Base-by-base conservation (phyloP, 92 coral and sea anemone genomes). In the Parazoanthus darwini region DNA sequence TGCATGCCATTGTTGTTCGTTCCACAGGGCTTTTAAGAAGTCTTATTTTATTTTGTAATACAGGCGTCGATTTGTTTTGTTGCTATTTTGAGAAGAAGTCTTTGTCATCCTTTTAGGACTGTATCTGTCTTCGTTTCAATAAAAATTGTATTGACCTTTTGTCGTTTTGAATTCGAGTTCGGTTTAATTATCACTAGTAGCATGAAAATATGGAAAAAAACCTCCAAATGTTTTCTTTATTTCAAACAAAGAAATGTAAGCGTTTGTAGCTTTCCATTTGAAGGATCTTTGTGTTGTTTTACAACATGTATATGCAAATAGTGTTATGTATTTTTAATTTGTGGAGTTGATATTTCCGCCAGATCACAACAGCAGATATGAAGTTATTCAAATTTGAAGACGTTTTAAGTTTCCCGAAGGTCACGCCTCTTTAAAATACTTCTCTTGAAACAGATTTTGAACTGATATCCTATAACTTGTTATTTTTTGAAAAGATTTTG, bases 361-460 rank as follows among this genome's bases (percentile, higher is more conserved):
- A 13, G 20, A 79, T 35, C 58, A 67, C 73, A 83, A 83, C 78
- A 83, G 86, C 77, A 67, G 58, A 83, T 83, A 83, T 37, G 14
- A 6, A 11, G n/a, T n/a, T 22, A 14, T 35, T 84, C 63, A 39
- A 15, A 82, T 39, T 43, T 71, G 59, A 43, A 33, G 50, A 39
- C 22, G 8, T 66, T 71, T 25, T 35, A 36, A 54, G 9, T 84
- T 70, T 8, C 87, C 70, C 36, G n/a, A 46, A 84, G 65, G 78
- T 70, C 78, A 71, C 58, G 59, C 86, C n/a, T 82, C 22, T 16
- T 82, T 39, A 67, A 66, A 50, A 51, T 8, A 2, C 15, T 3
- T 36, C 3, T 37, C 16, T 33, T 58, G 13, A 42, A 33, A 9
- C 3, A 81, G 43, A 18, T 36, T 81, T 26, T 29, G 56, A 56